Evolutionary conservation across 2,113 vertebrate genomes (phyloP).

Genomic region (Neodon shergylaensis): DNA sequence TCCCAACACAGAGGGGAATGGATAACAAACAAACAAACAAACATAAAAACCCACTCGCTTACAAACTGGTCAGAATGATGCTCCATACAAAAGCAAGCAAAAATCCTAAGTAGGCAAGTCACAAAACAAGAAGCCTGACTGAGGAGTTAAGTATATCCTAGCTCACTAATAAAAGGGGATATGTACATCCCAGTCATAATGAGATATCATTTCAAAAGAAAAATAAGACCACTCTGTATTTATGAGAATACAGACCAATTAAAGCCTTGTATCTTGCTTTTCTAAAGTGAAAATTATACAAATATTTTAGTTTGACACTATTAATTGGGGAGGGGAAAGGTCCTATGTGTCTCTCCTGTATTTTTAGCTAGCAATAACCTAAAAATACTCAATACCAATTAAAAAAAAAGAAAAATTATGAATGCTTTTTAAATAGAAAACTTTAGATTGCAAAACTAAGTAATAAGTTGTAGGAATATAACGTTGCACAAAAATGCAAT

Average conservation of each 20-base stretch:
- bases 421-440: constrained; percentile 45
- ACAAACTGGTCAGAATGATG: constrained; percentile 33
- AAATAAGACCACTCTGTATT: constrained; percentile 14
- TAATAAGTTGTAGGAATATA: constrained; percentile 35
- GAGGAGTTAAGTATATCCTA: background rate
- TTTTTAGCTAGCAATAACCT: constrained; percentile 35
- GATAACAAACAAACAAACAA: background rate
- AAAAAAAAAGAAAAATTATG: constrained; percentile 46
- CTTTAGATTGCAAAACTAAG: background rate
- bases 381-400: constrained; percentile 31
- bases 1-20: background rate
- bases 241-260: constrained; percentile 41
- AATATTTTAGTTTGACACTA: background rate
- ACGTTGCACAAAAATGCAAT: constrained; percentile 11
- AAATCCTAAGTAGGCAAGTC: background rate
- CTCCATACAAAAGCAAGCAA: background rate
- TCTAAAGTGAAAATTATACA: constrained; percentile 45
- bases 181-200: constrained; percentile 21
- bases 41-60: background rate
- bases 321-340: background rate
- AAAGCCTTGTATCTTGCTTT: constrained; percentile 35
- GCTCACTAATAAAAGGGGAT: background rate
- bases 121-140: constrained; percentile 11
- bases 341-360: background rate
- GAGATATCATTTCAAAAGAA: constrained; percentile 30